A percentile compares a stretch with the other conserved stretches of the same genome.
These are phyloP conservation scores for Antennarius striatus DNA, from an alignment of 2,113 vertebrate species.

Conservation along the genomic window DNA sequence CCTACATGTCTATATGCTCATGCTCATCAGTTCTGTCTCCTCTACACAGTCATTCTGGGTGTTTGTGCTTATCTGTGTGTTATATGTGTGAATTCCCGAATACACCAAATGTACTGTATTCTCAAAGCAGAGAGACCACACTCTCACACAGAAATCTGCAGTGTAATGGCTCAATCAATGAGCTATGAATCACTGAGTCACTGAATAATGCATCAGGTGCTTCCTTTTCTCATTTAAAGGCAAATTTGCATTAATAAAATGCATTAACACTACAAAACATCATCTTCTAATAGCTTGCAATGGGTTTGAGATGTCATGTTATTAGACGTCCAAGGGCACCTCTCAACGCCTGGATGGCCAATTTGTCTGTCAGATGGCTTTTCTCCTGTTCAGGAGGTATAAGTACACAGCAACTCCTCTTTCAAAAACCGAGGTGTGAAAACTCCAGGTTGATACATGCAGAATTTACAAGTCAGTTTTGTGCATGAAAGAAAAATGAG, in stretches of 20 bases:
- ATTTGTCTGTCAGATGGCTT: not conserved
- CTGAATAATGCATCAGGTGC: conserved; percentile 60
- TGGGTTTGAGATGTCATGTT: conserved; percentile 38
- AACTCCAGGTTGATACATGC: no score
- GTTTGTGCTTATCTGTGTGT: not conserved
- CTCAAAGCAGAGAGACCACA: not conserved
- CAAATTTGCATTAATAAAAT: conserved; percentile 29
- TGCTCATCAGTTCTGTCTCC: no score
- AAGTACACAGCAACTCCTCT: not conserved
- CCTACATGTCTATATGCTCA: conserved; percentile 6
- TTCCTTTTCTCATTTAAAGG: conserved; percentile 25
- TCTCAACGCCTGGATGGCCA: not conserved
- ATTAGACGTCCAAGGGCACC: conserved; percentile 18
- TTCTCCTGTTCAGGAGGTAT: conserved; percentile 30
- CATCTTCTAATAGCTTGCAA: conserved; percentile 53
- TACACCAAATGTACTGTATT: not conserved
- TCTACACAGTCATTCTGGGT: not conserved
- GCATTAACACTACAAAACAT: conserved; percentile 50
- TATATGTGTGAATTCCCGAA: not conserved
- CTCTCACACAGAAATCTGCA: conserved; percentile 10
- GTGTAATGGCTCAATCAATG: conserved; percentile 47
- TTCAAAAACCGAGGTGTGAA: no score
- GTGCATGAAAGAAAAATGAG: no score
- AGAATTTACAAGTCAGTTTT: no score
- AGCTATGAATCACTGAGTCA: conserved; percentile 30